Base-by-base conservation (phyloP, 2,888 invertebrate genomes). In the Apocheima hispidaria region DNA sequence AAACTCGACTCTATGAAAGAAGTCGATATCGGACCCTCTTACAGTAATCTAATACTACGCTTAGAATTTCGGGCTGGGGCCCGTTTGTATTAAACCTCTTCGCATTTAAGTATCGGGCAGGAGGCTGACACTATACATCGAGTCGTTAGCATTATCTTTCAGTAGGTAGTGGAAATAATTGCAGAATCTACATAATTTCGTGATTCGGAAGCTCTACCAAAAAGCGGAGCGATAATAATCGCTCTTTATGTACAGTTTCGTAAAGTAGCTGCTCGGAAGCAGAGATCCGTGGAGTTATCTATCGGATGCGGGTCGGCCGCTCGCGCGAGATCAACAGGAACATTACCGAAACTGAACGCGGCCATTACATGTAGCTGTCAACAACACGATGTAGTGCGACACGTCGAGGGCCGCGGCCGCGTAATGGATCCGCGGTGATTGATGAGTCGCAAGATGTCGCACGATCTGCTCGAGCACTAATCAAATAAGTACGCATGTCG, bases 361-460 rank as follows among this genome's bases (percentile, higher is more conserved):
- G 36, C 26, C 36, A 44, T 30, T 43, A 43, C n/a, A n/a, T n/a
- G n/a, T n/a, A n/a, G n/a, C n/a, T n/a, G 12, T 40, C 2, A 16
- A 14, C 4, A 2, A 6, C 9, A n/a, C 43, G 43, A 12, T 12
- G 40, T 20, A 10, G 40, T 23, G 44, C 10, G 41, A 4, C 14
- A n/a, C 23, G 12, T 9, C 16, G 16, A 23, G 43, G n/a, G 23
- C 5, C 9, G 10, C 14, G 23, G 9, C 30, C 10, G 10, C 30
- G 43, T 60, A 38, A 60, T 44, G 56, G 60, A 55, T 44, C 51
- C 40, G 41, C 41, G 40, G 51, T 61, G 65, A 64, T 60, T 38
- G 64, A 58, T 58, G 60, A 60, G 12, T 35, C 44, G 63, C 50
- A n/a, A n/a, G 40, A 0, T 20, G 43, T 7, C 23, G 4, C 23